These are phyloP conservation scores for Notolabrus celidotus DNA, from an alignment of 2,797 vertebrate species.

Conservation along the genomic window DNA sequence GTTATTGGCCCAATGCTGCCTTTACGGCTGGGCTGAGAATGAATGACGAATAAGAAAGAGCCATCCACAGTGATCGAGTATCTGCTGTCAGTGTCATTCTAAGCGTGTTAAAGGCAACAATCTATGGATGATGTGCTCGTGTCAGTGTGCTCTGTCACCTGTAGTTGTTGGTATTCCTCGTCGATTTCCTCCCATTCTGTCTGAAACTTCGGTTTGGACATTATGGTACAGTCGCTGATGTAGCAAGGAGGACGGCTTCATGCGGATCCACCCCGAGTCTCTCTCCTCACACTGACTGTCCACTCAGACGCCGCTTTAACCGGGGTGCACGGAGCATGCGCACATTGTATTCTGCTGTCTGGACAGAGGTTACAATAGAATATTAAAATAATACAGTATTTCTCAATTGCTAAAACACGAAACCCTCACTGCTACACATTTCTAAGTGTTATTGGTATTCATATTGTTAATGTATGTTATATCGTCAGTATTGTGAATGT, in stretches of 20 bases:
- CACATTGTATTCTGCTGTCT: background rate
- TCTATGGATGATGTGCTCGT: background rate
- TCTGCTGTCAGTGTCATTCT: conserved; percentile 40
- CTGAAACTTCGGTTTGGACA: conserved; percentile 87
- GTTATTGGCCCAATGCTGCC: background rate
- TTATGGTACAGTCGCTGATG: conserved; percentile 61
- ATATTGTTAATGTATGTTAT: no score
- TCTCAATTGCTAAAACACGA: no score
- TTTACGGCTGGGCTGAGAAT: conserved; percentile 44
- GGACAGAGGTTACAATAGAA: background rate
- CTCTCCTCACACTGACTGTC: conserved; percentile 21
- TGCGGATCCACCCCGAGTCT: conserved; percentile 12
- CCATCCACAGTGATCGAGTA: conserved; percentile 31
- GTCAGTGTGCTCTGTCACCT: conserved; percentile 81
- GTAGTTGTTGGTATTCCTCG: conserved; percentile 91
- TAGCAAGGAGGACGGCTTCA: conserved; percentile 8
- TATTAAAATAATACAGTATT: no score
- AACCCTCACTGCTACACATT: no score
- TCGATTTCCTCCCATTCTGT: conserved; percentile 93
- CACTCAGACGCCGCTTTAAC: conserved; percentile 45
- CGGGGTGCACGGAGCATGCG: conserved; percentile 63
- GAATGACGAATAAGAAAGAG: conserved; percentile 55
- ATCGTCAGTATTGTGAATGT: no score
- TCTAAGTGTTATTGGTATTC: no score
- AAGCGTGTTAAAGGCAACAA: conserved; percentile 1